Base-by-base conservation (phyloP, 2,797 vertebrate genomes). In the Phylloscopus collybita region DNA sequence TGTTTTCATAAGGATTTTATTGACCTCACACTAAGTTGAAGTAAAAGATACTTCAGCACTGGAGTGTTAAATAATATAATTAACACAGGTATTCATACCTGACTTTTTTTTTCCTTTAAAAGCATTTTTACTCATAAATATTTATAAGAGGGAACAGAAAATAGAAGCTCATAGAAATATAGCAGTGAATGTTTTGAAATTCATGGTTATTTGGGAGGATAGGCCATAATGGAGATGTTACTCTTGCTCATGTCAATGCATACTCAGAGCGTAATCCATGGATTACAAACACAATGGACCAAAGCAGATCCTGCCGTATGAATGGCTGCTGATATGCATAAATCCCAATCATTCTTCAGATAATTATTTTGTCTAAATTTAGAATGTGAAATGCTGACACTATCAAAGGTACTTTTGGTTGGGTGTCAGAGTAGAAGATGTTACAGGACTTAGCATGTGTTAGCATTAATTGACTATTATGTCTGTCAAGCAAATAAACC, bases 331-430 rank as follows among this genome's bases (percentile, higher is more conserved):
- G 88, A 87, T 91, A 89, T 67, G 67, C 89, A 91, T 90, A 87
- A 94, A 96, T 36, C 22, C 16, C 78, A 87, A 61, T 71, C 34
- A 61, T 91, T 95, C 75, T 59, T 76, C 72, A 78, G 84, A 80
- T 90, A 95, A 96, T 96, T 94, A 95, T 96, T 97, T 91, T 88
- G 75, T 94, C 81, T 83, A 86, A 96, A 85, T 89, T 94, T 91
- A 91, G 71, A 88, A 74, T 57, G 75, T 65, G 62, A 74, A 86
- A 57, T 30, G 13, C 44, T 95, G 88, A 93, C 91, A 89, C 22
- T 40, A 74, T 67, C 45, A 94, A 91, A 96, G 57, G 49, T 89
- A 32, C 82, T 90, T 95, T 88, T 0, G 0, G 26, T n/a, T 69
- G 53, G n/a, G 36, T 62, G 74, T 79, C 70, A 70, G 47, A 76